phyloP scores from a whole-genome alignment of 2,797 vertebrate genomes.

The Siniperca scherzeri region DNA sequence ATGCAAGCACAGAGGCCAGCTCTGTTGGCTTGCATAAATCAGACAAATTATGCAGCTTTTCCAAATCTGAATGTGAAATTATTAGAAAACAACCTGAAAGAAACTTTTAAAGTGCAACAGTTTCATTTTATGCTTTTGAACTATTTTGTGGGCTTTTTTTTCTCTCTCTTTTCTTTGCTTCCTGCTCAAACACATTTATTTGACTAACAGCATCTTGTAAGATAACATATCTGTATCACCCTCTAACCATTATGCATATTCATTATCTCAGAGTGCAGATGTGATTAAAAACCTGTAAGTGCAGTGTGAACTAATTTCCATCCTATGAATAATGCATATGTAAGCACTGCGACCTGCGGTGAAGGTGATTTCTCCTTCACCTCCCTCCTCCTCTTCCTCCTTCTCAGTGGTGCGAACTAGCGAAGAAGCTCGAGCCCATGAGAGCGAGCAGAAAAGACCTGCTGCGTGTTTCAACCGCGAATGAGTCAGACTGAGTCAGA shows the following conservation, averaged over 20 bases:
- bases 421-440: slow-evolving; percentile 4
- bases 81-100: slow-evolving; percentile 29
- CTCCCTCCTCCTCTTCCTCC: slow-evolving; percentile 42
- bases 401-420: slow-evolving; percentile 8
- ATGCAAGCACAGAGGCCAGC: slow-evolving; percentile 36
- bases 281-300: slow-evolving; percentile 86
- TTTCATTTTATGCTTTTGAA: slow-evolving; percentile 43
- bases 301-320: slow-evolving; percentile 81
- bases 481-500: slow-evolving; percentile 76
- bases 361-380: slow-evolving; percentile 81
- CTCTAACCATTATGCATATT: slow-evolving; percentile 81
- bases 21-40: slow-evolving; percentile 50
- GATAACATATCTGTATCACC: slow-evolving; percentile 70
- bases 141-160: slow-evolving; percentile 9
- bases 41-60: slow-evolving; percentile 47
- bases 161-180: slow-evolving; percentile 10
- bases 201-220: slow-evolving; percentile 66
- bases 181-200: slow-evolving; percentile 65
- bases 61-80: slow-evolving; percentile 43
- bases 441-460: slow-evolving; percentile 39
- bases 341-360: slow-evolving; percentile 77
- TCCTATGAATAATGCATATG: slow-evolving; percentile 84
- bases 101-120: slow-evolving; percentile 17
- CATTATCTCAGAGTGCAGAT: slow-evolving; percentile 80
- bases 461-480: slow-evolving; percentile 52